Percentiles rank a stretch among this genome's conserved stretches.
Conservation (phyloP, 2,113 vertebrate species). For the Stegastes partitus region DNA sequence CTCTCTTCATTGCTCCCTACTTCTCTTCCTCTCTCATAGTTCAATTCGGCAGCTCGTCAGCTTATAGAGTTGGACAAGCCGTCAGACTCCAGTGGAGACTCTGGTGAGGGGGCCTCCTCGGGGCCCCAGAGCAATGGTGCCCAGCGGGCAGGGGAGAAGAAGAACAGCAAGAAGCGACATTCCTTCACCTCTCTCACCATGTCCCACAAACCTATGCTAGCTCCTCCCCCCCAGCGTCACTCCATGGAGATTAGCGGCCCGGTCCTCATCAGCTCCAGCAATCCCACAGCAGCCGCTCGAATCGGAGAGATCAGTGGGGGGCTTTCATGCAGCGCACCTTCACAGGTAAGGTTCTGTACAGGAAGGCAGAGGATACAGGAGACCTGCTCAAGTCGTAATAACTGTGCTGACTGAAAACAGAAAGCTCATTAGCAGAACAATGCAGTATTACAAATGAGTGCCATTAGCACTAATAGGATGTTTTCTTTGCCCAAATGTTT, state of each 20-base stretch:
- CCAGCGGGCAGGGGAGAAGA: slow-evolving; percentile 92
- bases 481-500: not conserved
- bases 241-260: slow-evolving; percentile 99
- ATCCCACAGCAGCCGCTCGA: slow-evolving; percentile 94
- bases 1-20: slow-evolving; percentile 21
- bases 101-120: slow-evolving; percentile 89
- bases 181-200: slow-evolving; percentile 99
- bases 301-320: slow-evolving; percentile 94
- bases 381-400: not conserved
- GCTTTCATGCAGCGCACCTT: slow-evolving; percentile 96
- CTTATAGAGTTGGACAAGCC: slow-evolving; percentile 96
- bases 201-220: slow-evolving; percentile 95
- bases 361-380: not conserved
- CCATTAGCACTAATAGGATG: not conserved
- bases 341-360: slow-evolving; percentile 88
- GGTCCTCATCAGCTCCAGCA: slow-evolving; percentile 98
- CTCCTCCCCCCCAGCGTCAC: slow-evolving; percentile 94
- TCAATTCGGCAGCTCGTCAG: slow-evolving; percentile 95
- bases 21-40: slow-evolving; percentile 81
- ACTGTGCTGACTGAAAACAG: not conserved
- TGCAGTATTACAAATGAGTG: slow-evolving; percentile 4
- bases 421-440: not conserved
- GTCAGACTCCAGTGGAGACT: slow-evolving; percentile 85
- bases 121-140: slow-evolving; percentile 88
- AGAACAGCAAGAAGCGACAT: slow-evolving; percentile 98